Evolutionary conservation across 2,888 invertebrate genomes (phyloP), one percentile per base, ranked within the genome.

Genomic region (Caenorhabditis panamensis): DNA sequence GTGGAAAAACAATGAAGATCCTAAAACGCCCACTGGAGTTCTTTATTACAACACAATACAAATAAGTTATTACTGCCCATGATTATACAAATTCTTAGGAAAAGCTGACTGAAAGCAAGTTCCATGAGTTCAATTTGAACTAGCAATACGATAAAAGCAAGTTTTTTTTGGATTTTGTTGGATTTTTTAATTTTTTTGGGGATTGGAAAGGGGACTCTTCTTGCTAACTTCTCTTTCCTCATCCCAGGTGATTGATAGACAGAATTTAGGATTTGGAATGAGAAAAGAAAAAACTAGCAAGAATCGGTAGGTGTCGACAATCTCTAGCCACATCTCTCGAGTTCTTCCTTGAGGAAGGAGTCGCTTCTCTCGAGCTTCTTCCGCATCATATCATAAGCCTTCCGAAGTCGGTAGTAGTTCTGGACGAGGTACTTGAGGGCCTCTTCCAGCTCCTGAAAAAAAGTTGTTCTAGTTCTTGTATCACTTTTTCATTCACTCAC

Each of bases 381-480:
- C 22, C 31, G 26, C 13, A 9, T 11, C 41, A 22, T 31, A 18
- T 49, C 58, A 24, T 68, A 68, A 0, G 56, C 66, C 5, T 44
- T 36, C 0, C 66, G 44, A 11, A 67, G 53, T n/a, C 67, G 58
- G 36, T 58, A 58, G 49, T 68, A 68, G 8, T 68, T n/a, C 6
- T 47, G 11, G 9, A 44, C 37, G 4, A 68, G 47, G 28, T 24
- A 58, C 11, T 47, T 22, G 5, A 47, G 41, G 1, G 67, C 67
- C 28, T 58, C 58, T 18, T 26, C 37, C 2, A 26, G 20, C 22
- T 68, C 58, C 67, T 68, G n/a, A 22, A 68, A 58, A 24, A 31
- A 31, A 31, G 9, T 31, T 31, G 31, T 9, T 31, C 4, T 6
- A 31, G 9, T 9, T 31, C 31, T 31, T 6, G 9, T 6, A 31